A percentile compares a stretch with the other conserved stretches of the same genome.
phyloP scores from a whole-genome alignment of 2,888 invertebrate species.

The Ferrisia virgata region DNA sequence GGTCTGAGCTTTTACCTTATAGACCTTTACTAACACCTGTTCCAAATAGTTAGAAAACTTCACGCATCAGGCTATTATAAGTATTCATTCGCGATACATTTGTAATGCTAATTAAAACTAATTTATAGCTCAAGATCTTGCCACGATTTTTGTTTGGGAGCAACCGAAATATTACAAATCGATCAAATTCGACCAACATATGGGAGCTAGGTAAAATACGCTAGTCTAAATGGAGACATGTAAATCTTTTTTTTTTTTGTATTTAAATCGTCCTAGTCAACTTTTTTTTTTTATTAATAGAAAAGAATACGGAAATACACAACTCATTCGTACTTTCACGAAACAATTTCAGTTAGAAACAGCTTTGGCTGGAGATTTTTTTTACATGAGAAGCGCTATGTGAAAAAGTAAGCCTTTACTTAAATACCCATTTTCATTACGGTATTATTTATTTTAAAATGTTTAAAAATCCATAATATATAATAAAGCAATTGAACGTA shows the following conservation, averaged over 20 bases:
- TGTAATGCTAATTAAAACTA: not conserved
- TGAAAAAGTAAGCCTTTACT: not conserved
- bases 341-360: not conserved
- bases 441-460: no score
- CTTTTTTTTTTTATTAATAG: not conserved
- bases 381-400: not conserved
- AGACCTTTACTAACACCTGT: not conserved
- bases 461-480: no score
- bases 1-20: not conserved
- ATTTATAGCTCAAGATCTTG: not conserved
- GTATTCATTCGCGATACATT: not conserved
- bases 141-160: not conserved
- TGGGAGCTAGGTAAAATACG: not conserved
- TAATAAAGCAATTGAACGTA: no score
- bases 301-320: not conserved
- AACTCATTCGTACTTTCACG: not conserved
- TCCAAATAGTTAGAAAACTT: not conserved
- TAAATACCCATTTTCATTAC: no score
- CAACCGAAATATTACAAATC: not conserved
- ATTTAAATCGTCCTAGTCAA: not conserved
- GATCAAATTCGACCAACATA: not conserved
- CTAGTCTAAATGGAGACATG: not conserved
- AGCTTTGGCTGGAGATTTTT: not conserved
- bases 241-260: not conserved
- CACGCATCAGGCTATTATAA: not conserved